Percentiles rank a stretch among this genome's conserved stretches.
These are phyloP conservation scores for Mythimna albipuncta DNA, from an alignment of 2,888 invertebrate species.

Conservation along the genomic window DNA sequence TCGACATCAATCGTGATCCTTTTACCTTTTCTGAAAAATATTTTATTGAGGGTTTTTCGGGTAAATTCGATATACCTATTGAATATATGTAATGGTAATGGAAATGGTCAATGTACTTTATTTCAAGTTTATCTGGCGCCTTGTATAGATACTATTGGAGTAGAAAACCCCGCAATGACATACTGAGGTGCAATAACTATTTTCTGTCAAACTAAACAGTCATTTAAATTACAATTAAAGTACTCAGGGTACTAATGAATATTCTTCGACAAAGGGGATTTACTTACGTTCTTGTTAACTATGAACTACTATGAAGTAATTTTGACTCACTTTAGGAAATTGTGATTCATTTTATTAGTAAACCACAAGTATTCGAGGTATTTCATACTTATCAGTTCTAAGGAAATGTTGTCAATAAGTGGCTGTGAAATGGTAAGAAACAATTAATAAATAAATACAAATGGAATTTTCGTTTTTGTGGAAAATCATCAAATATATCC, in stretches of 20 bases:
- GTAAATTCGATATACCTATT: too few species aligned
- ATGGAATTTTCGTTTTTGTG: too few species aligned
- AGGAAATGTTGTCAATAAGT: not conserved
- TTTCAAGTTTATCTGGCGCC: too few species aligned
- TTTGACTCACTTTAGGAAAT: conserved; percentile 8
- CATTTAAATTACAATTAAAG: not conserved
- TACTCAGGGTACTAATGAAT: not conserved
- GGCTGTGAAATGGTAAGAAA: not conserved
- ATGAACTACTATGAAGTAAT: conserved; percentile 9
- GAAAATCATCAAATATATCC: too few species aligned
- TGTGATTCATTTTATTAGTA: not conserved
- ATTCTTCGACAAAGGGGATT: not conserved
- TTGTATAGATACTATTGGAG: too few species aligned
- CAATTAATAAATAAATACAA: too few species aligned
- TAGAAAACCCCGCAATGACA: not conserved
- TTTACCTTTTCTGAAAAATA: too few species aligned
- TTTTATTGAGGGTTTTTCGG: too few species aligned
- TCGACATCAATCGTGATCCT: too few species aligned
- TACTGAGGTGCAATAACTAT: not conserved
- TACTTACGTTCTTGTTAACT: not conserved
- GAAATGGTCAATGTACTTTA: too few species aligned
- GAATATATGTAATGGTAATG: too few species aligned
- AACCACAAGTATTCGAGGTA: not conserved
- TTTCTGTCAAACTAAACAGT: not conserved
- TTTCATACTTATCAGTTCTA: not conserved